Percentiles rank a stretch among this genome's conserved stretches.
These are phyloP conservation scores for Panorpa germanica DNA, from an alignment of 2,888 invertebrate genomes.

Conservation along the genomic window DNA sequence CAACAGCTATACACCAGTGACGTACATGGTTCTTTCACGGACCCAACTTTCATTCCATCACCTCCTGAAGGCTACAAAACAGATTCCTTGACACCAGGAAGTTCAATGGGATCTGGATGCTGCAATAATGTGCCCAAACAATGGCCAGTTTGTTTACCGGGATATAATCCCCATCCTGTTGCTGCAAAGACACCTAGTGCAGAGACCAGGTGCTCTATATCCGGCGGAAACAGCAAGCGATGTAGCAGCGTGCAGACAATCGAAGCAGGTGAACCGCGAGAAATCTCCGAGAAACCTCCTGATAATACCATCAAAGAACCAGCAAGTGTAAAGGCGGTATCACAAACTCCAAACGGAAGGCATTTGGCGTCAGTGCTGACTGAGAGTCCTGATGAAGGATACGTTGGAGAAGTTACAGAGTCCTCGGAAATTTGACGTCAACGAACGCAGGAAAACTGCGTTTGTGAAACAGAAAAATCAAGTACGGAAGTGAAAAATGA, in stretches of 20 bases:
- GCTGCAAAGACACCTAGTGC: conserved; percentile 14
- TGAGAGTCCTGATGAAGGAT: conserved; percentile 76
- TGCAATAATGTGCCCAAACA: conserved; percentile 26
- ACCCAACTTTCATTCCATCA: conserved; percentile 39
- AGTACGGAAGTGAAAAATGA: no score
- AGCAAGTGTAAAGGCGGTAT: conserved; percentile 28
- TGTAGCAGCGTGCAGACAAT: conserved; percentile 42
- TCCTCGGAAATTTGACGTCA: conserved; percentile 51
- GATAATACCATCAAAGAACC: conserved; percentile 23
- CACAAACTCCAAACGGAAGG: conserved; percentile 30
- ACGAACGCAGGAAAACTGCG: conserved; percentile 26
- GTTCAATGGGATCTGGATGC: conserved; percentile 30
- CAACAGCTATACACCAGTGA: conserved; percentile 21
- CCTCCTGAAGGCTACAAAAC: conserved; percentile 52
- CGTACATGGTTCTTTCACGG: conserved; percentile 29
- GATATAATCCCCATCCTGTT: conserved; percentile 21
- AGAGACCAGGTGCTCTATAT: conserved; percentile 15
- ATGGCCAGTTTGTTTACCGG: conserved; percentile 33
- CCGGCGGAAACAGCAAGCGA: conserved; percentile 22
- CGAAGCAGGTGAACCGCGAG: conserved; percentile 25
- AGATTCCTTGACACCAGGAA: conserved; percentile 31
- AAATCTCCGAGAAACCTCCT: conserved; percentile 22
- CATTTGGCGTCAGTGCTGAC: conserved; percentile 30
- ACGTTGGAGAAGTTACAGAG: conserved; percentile 55
- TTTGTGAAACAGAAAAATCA: no score